Evolutionary conservation across 2,113 vertebrate genomes (phyloP), one percentile per base, ranked within the genome.

Genomic region (Periophthalmus modestus): DNA sequence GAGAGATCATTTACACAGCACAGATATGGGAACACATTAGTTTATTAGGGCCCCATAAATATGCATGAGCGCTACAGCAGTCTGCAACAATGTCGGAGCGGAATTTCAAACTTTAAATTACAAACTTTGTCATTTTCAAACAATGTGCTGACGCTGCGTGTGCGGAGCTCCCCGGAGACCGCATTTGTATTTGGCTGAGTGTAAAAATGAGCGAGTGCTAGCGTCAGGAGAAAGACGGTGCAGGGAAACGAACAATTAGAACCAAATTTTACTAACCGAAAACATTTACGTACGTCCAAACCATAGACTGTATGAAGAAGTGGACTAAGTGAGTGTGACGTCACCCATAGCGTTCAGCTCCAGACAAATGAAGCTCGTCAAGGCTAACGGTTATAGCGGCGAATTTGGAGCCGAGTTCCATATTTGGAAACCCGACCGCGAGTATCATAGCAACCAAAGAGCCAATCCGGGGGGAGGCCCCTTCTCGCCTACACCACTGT

Each of bases 51-150:
- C 0, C 1, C 67, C 28, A 81, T 87, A 52, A 78, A 88, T 86
- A 87, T 82, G 82, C 71, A 91, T 81, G 72, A 80, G 72, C 81
- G 74, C 61, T 57, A 28, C 70, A 82, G 73, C 68, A 65, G 57
- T 80, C 52, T 68, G 79, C 46, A 52, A 36, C 71, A 76, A 73
- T 83, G 71, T 68, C 62, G 66, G 57, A 39, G 57, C 50, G 67
- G 58, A 78, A 65, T 19, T 77, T 83, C 79, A 54, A 75, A 69
- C 78, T 87, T 78, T 67, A 80, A 84, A 86, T 79, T 77, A 73
- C 78, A 87, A 79, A 75, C 13, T 19, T 13, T 80, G 77, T 76
- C 59, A 79, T 79, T 78, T 69, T 72, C 36, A 67, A 68, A 63
- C 36, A 67, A 71, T 66, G 75, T 66, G 81, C 55, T 84, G 80